A percentile compares a stretch with the other conserved stretches of the same genome.
phyloP scores from a whole-genome alignment of 2,113 vertebrate genomes.

The Psephotus haematonotus region DNA sequence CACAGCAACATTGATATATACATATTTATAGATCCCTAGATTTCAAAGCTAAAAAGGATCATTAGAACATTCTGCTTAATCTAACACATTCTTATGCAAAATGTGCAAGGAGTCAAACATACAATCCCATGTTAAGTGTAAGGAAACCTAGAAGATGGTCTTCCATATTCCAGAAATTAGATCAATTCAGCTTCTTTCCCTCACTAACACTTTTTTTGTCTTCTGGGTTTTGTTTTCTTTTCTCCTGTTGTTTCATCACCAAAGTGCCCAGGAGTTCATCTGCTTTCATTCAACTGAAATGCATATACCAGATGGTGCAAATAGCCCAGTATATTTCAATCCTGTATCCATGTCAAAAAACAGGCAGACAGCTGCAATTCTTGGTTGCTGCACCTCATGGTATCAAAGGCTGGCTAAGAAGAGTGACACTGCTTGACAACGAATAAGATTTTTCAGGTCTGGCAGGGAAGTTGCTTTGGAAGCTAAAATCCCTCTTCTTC shows the following conservation, averaged over 20 bases:
- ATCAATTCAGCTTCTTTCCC: conserved; percentile 6
- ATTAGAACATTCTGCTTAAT: conserved; percentile 57
- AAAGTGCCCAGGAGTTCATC: conserved; percentile 58
- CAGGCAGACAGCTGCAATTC: conserved; percentile 63
- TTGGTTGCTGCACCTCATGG: conserved; percentile 65
- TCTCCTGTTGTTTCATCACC: conserved; percentile 62
- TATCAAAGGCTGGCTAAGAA: conserved; percentile 64
- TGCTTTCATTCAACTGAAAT: conserved; percentile 61
- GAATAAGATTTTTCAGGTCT: conserved; percentile 66
- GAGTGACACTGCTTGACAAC: conserved; percentile 60
- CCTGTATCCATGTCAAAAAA: conserved; percentile 63
- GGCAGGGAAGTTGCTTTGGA: conserved; percentile 53
- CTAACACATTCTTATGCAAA: conserved; percentile 11
- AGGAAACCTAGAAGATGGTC: conserved; percentile 14
- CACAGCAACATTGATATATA: conserved; percentile 52
- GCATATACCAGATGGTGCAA: conserved; percentile 68
- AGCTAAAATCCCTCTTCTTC: conserved; percentile 41
- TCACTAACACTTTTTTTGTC: conserved; percentile 38
- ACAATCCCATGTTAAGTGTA: not conserved
- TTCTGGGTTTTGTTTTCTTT: conserved; percentile 60
- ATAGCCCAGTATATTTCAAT: conserved; percentile 65
- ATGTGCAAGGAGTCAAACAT: not conserved
- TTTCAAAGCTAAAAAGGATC: conserved; percentile 52
- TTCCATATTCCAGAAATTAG: conserved; percentile 19
- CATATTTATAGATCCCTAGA: conserved; percentile 61